phyloP scores from a whole-genome alignment of 2,113 vertebrate species.

The Alces alces region DNA sequence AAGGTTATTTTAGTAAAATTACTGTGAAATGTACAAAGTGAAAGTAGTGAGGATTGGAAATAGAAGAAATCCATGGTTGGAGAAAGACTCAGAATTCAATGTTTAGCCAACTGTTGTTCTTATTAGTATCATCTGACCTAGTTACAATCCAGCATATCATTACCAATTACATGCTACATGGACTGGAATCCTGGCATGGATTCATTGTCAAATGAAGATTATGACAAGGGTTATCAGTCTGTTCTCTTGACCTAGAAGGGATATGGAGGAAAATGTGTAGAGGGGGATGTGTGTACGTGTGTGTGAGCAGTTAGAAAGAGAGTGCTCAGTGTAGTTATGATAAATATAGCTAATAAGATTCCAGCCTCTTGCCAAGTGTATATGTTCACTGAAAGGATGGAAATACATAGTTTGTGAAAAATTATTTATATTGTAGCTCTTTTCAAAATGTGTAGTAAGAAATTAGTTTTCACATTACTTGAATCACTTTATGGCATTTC shows the following conservation, averaged over 20 bases:
- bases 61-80: not conserved
- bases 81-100: not conserved
- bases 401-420: slow-evolving; percentile 5
- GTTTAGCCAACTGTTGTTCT: slow-evolving; percentile 3
- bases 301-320: not conserved
- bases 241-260: not conserved
- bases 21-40: not conserved
- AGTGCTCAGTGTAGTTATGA: not conserved
- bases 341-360: not conserved
- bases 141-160: not conserved
- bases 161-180: not conserved
- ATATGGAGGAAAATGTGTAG: not conserved
- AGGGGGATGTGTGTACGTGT: not conserved
- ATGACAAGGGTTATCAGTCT: not conserved
- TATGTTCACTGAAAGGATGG: not conserved
- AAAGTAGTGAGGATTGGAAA: not conserved
- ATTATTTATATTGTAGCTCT: not conserved
- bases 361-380: not conserved
- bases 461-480: slow-evolving; percentile 22
- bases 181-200: not conserved
- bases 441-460: not conserved
- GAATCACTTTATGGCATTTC: slow-evolving; percentile 16
- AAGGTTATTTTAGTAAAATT: not conserved
- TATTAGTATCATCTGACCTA: slow-evolving; percentile 22
- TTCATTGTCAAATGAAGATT: not conserved